Conservation (phyloP, 2,113 vertebrate species). For the Triplophysa tibetana region DNA sequence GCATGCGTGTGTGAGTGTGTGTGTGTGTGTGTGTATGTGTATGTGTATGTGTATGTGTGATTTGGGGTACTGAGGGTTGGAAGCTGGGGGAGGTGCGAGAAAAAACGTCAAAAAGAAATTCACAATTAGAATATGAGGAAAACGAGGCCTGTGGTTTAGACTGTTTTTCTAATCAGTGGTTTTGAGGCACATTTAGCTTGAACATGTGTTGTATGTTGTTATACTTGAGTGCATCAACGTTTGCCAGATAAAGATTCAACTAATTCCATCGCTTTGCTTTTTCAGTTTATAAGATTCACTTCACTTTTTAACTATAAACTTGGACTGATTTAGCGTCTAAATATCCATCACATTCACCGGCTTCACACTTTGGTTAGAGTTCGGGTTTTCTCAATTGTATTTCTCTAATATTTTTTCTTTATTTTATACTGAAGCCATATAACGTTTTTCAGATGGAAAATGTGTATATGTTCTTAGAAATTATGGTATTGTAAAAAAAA, state of each 20-base stretch:
- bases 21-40: neutral
- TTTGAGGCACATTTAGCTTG: conserved; percentile 55
- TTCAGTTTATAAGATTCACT: neutral
- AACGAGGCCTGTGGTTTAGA: conserved; percentile 47
- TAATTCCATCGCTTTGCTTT: conserved; percentile 19
- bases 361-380: neutral
- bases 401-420: too few species aligned
- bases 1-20: neutral
- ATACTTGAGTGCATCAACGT: neutral
- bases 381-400: neutral
- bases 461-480: too few species aligned
- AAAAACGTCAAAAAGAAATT: conserved; percentile 14
- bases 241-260: conserved; percentile 22
- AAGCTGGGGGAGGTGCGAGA: conserved; percentile 22
- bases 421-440: too few species aligned
- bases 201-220: conserved; percentile 41
- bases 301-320: neutral
- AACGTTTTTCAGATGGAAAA: too few species aligned
- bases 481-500: too few species aligned
- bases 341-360: neutral
- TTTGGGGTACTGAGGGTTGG: conserved; percentile 17
- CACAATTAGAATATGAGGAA: conserved; percentile 39
- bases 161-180: conserved; percentile 59
- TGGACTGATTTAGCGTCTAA: neutral
- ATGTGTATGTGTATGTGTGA: neutral